Percentiles rank a stretch among this genome's conserved stretches.
phyloP scores from a whole-genome alignment of 2,888 invertebrate genomes.

The Cataglyphis livida region DNA sequence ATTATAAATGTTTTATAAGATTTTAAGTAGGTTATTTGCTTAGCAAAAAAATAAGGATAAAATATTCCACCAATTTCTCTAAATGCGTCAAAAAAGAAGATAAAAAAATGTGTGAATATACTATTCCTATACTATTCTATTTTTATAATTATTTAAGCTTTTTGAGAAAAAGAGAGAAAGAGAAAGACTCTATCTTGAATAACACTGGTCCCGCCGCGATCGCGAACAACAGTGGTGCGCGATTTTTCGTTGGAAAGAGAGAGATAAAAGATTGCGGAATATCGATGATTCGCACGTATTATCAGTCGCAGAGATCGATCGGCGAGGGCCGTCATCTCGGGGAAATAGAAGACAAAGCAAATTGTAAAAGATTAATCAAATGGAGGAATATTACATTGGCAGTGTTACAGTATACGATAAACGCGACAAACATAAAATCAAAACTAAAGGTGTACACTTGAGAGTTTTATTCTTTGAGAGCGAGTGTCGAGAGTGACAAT shows the following conservation, averaged over 20 bases:
- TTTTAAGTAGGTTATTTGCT: not conserved
- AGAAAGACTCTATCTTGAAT: not conserved
- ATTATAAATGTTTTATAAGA: not conserved
- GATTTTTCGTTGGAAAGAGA: constrained; percentile 40
- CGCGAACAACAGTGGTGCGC: constrained; percentile 61
- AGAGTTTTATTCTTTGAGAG: constrained; percentile 10
- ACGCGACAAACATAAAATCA: constrained; percentile 30
- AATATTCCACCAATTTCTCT: not conserved
- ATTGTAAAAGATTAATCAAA: constrained; percentile 50
- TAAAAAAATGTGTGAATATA: not conserved
- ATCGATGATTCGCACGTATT: constrained; percentile 41
- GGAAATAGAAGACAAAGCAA: constrained; percentile 52
- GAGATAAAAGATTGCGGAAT: constrained; percentile 38
- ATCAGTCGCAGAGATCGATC: constrained; percentile 43
- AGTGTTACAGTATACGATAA: constrained; percentile 61
- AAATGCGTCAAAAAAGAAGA: not conserved
- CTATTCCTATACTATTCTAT: not conserved
- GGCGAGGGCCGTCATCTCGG: constrained; percentile 31
- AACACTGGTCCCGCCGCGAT: constrained; percentile 30
- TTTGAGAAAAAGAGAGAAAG: constrained; percentile 9
- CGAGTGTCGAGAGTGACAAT: constrained; percentile 9
- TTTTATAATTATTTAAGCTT: constrained; percentile 13
- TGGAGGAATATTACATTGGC: constrained; percentile 60
- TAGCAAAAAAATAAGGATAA: not conserved
- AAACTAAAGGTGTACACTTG: constrained; percentile 15